Conservation (phyloP, 2,888 invertebrate species). For the Thymelicus lineola region DNA sequence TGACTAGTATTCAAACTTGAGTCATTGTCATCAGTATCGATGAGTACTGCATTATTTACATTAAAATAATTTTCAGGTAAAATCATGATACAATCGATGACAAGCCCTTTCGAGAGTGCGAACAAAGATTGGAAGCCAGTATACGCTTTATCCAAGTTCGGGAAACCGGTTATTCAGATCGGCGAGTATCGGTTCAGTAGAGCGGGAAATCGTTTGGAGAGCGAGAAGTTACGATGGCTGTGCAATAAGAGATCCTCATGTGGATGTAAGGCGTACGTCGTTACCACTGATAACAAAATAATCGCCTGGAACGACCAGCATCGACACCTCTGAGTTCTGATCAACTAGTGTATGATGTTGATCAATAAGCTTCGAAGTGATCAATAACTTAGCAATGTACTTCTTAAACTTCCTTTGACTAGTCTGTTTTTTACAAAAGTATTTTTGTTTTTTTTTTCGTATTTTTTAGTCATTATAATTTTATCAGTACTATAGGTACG, state of each 20-base stretch:
- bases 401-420: too few species aligned
- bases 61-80: background rate
- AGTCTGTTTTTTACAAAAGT: too few species aligned
- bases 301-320: constrained; percentile 49
- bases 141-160: constrained; percentile 44
- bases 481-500: too few species aligned
- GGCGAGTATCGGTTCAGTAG: constrained; percentile 44
- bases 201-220: background rate
- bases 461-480: too few species aligned
- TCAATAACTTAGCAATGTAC: background rate
- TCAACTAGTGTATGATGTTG: background rate
- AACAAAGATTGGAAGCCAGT: constrained; percentile 20
- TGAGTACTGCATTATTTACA: background rate
- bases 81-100: background rate
- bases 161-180: constrained; percentile 40
- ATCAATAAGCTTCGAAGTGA: background rate
- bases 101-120: background rate
- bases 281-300: constrained; percentile 51
- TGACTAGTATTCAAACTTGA: too few species aligned
- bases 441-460: too few species aligned
- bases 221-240: constrained; percentile 41
- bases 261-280: constrained; percentile 54
- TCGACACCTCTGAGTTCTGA: constrained; percentile 48
- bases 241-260: constrained; percentile 47
- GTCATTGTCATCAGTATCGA: too few species aligned